Percentiles rank a stretch among this genome's conserved stretches.
These are phyloP conservation scores for Hemicordylus capensis DNA, from an alignment of 2,113 vertebrate genomes.

Conservation along the genomic window DNA sequence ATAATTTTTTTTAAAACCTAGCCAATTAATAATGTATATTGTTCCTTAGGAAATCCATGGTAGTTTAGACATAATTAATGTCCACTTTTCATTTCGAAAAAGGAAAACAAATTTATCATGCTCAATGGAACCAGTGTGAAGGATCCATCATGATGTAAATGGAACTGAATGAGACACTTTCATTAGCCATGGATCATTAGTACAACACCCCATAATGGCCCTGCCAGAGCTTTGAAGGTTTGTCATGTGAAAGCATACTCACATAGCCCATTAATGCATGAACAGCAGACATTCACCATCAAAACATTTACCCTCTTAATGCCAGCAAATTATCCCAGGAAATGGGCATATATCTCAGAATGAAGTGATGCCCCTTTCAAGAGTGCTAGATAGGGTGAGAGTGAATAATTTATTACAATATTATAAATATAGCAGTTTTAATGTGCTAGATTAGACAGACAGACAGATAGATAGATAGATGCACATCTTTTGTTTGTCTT, in stretches of 20 bases:
- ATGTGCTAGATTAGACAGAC: neutral
- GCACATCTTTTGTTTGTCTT: neutral
- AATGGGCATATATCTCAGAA: conserved; percentile 11
- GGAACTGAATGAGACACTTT: conserved; percentile 44
- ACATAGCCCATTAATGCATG: conserved; percentile 36
- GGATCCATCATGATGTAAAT: conserved; percentile 51
- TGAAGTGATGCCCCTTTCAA: conserved; percentile 18
- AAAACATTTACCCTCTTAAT: conserved; percentile 44
- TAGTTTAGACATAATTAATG: conserved; percentile 44
- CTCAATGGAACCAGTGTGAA: conserved; percentile 47
- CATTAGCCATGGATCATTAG: conserved; percentile 57
- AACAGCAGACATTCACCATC: conserved; percentile 30
- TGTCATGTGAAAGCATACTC: conserved; percentile 34
- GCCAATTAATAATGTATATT: conserved; percentile 32
- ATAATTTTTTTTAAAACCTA: neutral
- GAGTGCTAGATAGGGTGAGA: neutral
- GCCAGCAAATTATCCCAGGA: conserved; percentile 41
- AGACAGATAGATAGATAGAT: neutral
- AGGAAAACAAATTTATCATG: conserved; percentile 44
- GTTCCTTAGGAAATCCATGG: conserved; percentile 33
- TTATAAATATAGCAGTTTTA: conserved; percentile 32
- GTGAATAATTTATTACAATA: conserved; percentile 20
- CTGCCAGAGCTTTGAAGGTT: conserved; percentile 40
- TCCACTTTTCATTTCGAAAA: conserved; percentile 49
- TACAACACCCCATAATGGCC: conserved; percentile 53